Conservation (phyloP, 2,113 vertebrate species). For the Macrotis lagotis region DNA sequence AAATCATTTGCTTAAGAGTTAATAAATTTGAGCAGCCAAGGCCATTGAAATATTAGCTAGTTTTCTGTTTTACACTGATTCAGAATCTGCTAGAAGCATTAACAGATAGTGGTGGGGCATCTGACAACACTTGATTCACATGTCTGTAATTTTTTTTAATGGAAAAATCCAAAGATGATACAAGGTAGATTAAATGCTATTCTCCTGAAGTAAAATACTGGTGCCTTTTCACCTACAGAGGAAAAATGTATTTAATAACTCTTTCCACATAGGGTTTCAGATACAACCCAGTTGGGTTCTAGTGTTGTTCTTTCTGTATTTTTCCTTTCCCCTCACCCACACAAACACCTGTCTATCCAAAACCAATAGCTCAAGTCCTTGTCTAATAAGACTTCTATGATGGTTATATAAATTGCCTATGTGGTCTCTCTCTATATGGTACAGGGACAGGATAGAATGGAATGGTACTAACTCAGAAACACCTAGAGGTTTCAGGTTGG, state of each 20-base stretch:
- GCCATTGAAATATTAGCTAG: not conserved
- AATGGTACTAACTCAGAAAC: too few species aligned
- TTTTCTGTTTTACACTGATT: not conserved
- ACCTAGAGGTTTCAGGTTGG: too few species aligned
- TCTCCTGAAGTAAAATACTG: not conserved
- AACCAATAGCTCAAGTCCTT: not conserved
- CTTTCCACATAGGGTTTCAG: not conserved
- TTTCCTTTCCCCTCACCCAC: not conserved
- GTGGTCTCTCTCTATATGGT: too few species aligned
- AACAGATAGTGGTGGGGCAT: not conserved
- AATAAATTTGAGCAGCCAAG: not conserved
- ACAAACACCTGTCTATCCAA: not conserved
- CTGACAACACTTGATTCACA: not conserved
- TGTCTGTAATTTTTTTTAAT: not conserved
- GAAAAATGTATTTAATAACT: not conserved
- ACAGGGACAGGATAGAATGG: too few species aligned
- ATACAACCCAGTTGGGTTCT: too few species aligned
- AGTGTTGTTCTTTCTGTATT: not conserved
- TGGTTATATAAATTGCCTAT: too few species aligned
- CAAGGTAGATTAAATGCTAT: not conserved
- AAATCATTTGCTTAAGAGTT: not conserved
- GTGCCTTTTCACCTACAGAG: not conserved
- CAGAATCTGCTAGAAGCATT: not conserved
- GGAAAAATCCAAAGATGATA: not conserved
- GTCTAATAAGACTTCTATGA: not conserved